These are phyloP conservation scores for Drosophila subquinaria DNA, from an alignment of 2,888 invertebrate species.

Conservation along the genomic window DNA sequence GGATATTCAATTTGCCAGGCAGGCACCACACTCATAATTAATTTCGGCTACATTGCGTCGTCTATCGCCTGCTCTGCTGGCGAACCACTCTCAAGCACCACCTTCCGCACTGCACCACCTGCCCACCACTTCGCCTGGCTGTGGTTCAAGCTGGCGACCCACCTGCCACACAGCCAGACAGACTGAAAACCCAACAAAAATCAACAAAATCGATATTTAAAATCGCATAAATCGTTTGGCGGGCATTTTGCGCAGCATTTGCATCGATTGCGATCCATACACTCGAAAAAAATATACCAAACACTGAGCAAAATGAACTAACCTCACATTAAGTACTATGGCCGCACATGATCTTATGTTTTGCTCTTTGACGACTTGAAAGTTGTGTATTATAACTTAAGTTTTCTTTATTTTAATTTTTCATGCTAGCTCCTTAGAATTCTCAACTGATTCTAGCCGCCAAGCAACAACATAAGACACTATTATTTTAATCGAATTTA, in stretches of 20 bases:
- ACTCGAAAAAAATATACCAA: not conserved
- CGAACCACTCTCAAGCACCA: constrained; percentile 32
- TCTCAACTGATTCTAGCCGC: too few species aligned
- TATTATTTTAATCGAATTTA: too few species aligned
- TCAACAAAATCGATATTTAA: constrained; percentile 86
- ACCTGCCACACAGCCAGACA: constrained; percentile 57
- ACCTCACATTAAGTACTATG: too few species aligned
- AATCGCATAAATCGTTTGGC: constrained; percentile 84
- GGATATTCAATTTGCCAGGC: constrained; percentile 70
- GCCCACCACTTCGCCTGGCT: not conserved
- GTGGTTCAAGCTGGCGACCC: constrained; percentile 34
- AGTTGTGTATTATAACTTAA: too few species aligned
- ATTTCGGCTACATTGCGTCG: constrained; percentile 74
- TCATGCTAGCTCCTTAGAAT: too few species aligned
- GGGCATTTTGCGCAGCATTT: constrained; percentile 32
- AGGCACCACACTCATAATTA: constrained; percentile 81
- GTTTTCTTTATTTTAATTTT: too few species aligned
- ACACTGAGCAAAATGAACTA: too few species aligned
- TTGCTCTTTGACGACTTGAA: too few species aligned
- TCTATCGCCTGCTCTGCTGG: constrained; percentile 50
- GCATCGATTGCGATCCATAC: constrained; percentile 53
- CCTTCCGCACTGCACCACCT: not conserved
- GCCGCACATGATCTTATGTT: too few species aligned
- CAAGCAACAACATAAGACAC: too few species aligned
- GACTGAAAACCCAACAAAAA: constrained; percentile 67